These are phyloP conservation scores for Gastracanthus pulcherrimus DNA, from an alignment of 2,888 invertebrate genomes.

Conservation along the genomic window DNA sequence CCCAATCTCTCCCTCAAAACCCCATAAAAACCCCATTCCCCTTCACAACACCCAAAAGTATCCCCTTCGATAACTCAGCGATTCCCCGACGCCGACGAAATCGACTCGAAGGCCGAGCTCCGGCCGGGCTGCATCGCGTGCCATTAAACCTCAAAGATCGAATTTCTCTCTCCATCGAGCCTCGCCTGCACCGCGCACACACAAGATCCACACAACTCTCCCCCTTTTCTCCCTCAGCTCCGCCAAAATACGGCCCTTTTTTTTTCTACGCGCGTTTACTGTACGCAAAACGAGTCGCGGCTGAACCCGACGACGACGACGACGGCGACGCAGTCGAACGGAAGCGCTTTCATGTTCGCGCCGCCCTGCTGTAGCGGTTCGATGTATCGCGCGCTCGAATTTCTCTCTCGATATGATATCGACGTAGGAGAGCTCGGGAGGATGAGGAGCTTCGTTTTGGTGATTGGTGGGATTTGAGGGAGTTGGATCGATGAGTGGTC, in stretches of 20 bases:
- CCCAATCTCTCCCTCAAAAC: no score
- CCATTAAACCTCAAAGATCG: conserved; percentile 51
- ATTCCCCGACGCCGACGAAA: neutral
- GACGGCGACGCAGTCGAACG: conserved; percentile 28
- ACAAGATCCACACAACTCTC: no score
- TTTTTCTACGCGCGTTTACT: neutral
- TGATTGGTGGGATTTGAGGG: neutral
- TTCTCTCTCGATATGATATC: neutral
- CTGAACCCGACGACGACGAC: neutral
- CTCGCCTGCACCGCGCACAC: no score
- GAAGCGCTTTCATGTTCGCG: conserved; percentile 40
- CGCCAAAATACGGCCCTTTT: neutral
- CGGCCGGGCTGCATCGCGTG: conserved; percentile 2
- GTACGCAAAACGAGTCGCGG: neutral
- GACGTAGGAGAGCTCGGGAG: neutral
- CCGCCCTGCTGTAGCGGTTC: neutral
- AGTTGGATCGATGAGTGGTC: no score
- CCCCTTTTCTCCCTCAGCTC: no score
- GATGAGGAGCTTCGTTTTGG: neutral
- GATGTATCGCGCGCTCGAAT: conserved; percentile 19
- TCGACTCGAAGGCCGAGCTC: neutral
- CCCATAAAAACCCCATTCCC: no score
- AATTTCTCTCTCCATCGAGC: conserved; percentile 19
- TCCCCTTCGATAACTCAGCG: neutral
- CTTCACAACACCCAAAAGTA: neutral